A percentile compares a stretch with the other conserved stretches of the same genome.
Evolutionary conservation across 2,113 vertebrate species (phyloP).

Genomic region (Ellobius talpinus): DNA sequence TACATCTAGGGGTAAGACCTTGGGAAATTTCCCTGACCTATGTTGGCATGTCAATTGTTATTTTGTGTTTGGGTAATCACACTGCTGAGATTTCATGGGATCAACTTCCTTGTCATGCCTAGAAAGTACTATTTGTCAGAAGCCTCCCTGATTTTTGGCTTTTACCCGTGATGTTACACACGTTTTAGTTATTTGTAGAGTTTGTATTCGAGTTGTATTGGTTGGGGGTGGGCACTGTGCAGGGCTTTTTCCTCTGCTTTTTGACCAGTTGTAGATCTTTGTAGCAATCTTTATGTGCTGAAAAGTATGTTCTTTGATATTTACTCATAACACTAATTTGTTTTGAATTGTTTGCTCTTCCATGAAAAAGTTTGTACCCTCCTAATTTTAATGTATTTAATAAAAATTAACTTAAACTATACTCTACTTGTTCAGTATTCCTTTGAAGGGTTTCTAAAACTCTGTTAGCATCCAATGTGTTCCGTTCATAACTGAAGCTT

Average conservation of each 20-base stretch:
- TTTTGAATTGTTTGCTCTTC: background rate
- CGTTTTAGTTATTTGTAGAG: background rate
- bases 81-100: background rate
- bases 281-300: background rate
- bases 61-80: background rate
- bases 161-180: background rate
- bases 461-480: background rate
- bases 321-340: background rate
- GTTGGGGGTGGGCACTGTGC: background rate
- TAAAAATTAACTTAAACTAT: background rate
- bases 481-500: background rate
- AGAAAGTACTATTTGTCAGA: background rate
- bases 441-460: background rate
- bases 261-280: background rate
- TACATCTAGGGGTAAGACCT: background rate
- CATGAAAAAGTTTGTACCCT: background rate
- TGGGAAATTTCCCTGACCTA: background rate
- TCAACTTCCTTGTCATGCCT: background rate
- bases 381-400: slow-evolving; percentile 33
- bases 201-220: too few species aligned
- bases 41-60: background rate
- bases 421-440: background rate
- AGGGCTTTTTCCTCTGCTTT: background rate
- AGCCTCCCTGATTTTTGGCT: background rate
- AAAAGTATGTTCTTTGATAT: background rate